Evolutionary conservation across 1,140 invertebrate species (phyloP).

Genomic region (Nasonia vitripennis): DNA sequence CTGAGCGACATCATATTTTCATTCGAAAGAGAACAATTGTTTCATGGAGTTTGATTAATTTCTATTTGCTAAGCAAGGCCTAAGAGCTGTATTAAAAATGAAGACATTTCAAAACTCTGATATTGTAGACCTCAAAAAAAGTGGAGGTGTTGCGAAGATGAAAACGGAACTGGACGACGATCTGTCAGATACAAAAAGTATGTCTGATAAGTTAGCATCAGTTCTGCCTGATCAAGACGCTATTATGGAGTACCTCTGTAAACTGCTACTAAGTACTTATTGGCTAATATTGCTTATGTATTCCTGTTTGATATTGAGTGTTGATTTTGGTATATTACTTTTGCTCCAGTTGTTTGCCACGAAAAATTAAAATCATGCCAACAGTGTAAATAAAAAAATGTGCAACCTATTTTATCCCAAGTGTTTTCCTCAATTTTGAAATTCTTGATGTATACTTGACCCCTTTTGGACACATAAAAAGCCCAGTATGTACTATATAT

Average conservation of each 20-base stretch:
- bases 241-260: slow-evolving; percentile 33
- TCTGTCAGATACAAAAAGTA: slow-evolving; percentile 47
- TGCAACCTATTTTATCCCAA: not conserved
- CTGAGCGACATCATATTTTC: not conserved
- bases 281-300: not conserved
- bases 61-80: not conserved
- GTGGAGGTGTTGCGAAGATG: slow-evolving; percentile 30
- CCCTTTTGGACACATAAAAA: not conserved
- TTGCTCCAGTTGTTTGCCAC: not conserved
- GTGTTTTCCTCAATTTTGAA: not conserved
- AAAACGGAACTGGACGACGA: slow-evolving; percentile 37
- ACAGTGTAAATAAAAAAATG: not conserved
- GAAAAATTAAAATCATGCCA: not conserved
- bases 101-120: slow-evolving; percentile 6
- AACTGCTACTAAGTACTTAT: slow-evolving; percentile 35
- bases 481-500: not conserved
- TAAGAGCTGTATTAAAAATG: not conserved
- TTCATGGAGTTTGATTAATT: not conserved
- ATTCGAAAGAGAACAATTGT: not conserved
- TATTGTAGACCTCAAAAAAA: slow-evolving; percentile 50
- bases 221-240: slow-evolving; percentile 18
- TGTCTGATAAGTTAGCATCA: slow-evolving; percentile 32
- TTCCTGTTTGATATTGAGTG: not conserved
- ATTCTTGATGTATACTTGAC: not conserved
- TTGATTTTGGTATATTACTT: not conserved